phyloP scores from a whole-genome alignment of 2,888 invertebrate species.

The Zhuqinia jingwanae region DNA sequence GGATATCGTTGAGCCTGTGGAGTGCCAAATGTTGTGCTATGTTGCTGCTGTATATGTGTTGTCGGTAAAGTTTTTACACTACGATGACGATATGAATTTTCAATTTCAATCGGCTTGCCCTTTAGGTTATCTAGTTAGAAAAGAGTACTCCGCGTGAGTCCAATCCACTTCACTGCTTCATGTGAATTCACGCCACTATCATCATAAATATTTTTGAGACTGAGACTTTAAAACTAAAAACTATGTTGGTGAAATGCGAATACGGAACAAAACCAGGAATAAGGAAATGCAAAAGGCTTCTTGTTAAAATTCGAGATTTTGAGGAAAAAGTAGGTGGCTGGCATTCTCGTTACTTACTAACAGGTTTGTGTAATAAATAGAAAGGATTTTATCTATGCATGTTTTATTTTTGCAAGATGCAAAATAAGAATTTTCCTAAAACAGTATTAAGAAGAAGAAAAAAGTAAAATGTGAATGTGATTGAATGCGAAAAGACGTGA shows the following conservation, averaged over 20 bases:
- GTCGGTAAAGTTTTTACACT: conserved; percentile 50
- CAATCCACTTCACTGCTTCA: conserved; percentile 56
- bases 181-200: conserved; percentile 38
- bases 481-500: too few species aligned
- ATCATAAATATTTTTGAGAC: conserved; percentile 51
- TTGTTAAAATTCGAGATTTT: neutral
- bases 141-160: conserved; percentile 59
- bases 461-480: too few species aligned
- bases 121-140: conserved; percentile 67
- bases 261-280: neutral
- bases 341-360: too few species aligned
- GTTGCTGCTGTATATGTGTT: too few species aligned
- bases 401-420: neutral
- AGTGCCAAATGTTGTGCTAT: conserved; percentile 40
- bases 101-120: conserved; percentile 67
- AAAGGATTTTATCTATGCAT: neutral
- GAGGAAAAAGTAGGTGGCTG: too few species aligned
- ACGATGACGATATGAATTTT: conserved; percentile 57
- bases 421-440: too few species aligned
- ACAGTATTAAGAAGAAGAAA: too few species aligned
- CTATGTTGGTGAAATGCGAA: conserved; percentile 25
- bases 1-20: conserved; percentile 12
- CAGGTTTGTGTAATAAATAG: too few species aligned
- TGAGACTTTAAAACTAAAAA: conserved; percentile 21
- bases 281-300: neutral